Conservation (phyloP, 2,113 vertebrate species). For the Panthera leo region DNA sequence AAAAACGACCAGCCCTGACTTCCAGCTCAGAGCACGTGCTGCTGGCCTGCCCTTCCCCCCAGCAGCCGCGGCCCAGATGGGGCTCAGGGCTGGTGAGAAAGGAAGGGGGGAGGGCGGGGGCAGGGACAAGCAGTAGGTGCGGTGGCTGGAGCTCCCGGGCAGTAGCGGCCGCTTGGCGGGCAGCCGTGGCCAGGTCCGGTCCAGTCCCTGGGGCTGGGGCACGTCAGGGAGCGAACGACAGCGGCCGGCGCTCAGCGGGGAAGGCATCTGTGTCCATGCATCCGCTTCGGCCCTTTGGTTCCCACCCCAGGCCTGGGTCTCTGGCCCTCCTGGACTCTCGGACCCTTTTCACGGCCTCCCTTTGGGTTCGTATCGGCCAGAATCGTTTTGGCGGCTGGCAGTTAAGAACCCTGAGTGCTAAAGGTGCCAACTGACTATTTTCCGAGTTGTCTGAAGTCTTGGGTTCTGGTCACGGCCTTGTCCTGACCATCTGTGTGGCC, state of each 20-base stretch:
- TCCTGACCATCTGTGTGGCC: neutral
- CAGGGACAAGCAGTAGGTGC: neutral
- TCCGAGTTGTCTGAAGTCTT: neutral
- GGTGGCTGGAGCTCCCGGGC: neutral
- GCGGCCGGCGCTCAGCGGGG: fast-evolving
- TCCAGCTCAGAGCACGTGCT: neutral
- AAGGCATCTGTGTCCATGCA: fast-evolving
- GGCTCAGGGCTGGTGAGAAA: neutral
- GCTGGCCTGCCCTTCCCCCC: neutral
- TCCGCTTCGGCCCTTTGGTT: neutral
- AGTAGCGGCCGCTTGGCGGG: neutral
- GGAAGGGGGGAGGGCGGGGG: neutral
- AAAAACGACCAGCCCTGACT: fast-evolving
- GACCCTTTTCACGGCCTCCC: too few relatives aligned
- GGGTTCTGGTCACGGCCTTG: neutral
- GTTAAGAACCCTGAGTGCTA: too few relatives aligned
- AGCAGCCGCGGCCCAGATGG: neutral
- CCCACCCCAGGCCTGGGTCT: neutral
- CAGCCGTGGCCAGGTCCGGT: neutral
- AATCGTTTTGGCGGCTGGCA: neutral
- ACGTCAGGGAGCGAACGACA: fast-evolving
- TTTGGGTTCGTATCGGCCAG: neutral
- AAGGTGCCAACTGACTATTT: neutral
- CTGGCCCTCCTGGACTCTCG: neutral
- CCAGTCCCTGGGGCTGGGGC: too few relatives aligned